Evolutionary conservation across 1,140 invertebrate species (phyloP), one percentile per base, ranked within the genome.

Genomic region (Pinna nobilis): DNA sequence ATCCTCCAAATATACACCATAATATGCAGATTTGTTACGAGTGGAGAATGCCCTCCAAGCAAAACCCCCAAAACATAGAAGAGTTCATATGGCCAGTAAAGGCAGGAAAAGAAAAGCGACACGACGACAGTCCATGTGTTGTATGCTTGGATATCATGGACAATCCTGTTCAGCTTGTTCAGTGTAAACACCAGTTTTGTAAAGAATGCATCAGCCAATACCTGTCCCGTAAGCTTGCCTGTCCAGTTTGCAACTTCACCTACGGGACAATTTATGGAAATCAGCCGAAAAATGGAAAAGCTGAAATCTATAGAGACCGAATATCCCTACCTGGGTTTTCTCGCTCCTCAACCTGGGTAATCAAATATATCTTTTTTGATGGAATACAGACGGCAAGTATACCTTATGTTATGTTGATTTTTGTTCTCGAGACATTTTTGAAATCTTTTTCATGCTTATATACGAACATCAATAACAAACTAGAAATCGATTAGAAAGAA

Each of bases 341-440:
- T 1, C 25, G 20, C 3, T 25, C 47, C 28, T 44, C n/a, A 61
- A 74, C 76, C 4, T 78, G 83, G 37, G 69, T 74, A 2, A 84
- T 86, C 49, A 63, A 11, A 9, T 86, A 86, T 61, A 32, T 44
- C 6, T 76, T 86, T 68, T 74, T 74, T 23, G 23, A 64, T 30
- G 84, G 84, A 37, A 64, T 65, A 66, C 84, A 86, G 74, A 41
- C 66, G 77, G 83, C 83, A 76, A 53, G 1, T n/a, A 59, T 4
- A n/a, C 32, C 15, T 20, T 47, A 47, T 47, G n/a, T n/a, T n/a
- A n/a, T n/a, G n/a, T n/a, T n/a, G n/a, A n/a, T n/a, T n/a, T n/a
- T n/a, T n/a, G n/a, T n/a, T n/a, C n/a, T n/a, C n/a, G n/a, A n/a
- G n/a, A n/a, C n/a, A n/a, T n/a, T n/a, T n/a, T n/a, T n/a, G n/a